Conservation (phyloP, 2,797 vertebrate genomes). For the Centroberyx gerrardi region DNA sequence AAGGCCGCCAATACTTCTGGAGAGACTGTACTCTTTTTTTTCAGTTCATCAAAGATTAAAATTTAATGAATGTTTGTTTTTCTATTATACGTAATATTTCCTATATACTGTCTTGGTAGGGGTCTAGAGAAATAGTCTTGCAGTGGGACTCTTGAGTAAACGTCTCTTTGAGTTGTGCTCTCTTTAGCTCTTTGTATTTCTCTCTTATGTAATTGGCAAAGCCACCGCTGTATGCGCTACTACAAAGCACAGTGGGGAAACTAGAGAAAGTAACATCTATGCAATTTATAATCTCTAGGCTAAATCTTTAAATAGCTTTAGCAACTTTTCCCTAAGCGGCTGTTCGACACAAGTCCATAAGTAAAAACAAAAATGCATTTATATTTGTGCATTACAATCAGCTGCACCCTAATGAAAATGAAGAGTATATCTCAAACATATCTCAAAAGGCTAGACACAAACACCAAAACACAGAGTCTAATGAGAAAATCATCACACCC, state of each 20-base stretch:
- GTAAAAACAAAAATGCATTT: constrained; percentile 15
- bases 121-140: not conserved
- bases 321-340: not conserved
- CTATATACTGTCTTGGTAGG: not conserved
- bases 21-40: no score
- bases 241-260: not conserved
- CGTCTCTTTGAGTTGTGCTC: not conserved
- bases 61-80: not conserved
- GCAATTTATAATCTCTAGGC: constrained; percentile 5
- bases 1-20: no score
- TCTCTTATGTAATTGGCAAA: constrained; percentile 13
- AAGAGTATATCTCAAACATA: not conserved
- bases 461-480: not conserved
- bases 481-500: not conserved
- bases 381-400: not conserved
- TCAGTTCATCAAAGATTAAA: no score
- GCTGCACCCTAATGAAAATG: no score
- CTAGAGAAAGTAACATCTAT: constrained; percentile 1
- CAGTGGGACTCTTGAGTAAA: not conserved
- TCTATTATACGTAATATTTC: not conserved
- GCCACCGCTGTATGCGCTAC: not conserved
- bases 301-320: constrained; percentile 18
- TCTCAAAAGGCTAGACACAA: not conserved
- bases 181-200: constrained; percentile 11
- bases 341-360: constrained; percentile 8